Base-by-base conservation (phyloP, 2,797 vertebrate species). In the Acridotheres tristis region DNA sequence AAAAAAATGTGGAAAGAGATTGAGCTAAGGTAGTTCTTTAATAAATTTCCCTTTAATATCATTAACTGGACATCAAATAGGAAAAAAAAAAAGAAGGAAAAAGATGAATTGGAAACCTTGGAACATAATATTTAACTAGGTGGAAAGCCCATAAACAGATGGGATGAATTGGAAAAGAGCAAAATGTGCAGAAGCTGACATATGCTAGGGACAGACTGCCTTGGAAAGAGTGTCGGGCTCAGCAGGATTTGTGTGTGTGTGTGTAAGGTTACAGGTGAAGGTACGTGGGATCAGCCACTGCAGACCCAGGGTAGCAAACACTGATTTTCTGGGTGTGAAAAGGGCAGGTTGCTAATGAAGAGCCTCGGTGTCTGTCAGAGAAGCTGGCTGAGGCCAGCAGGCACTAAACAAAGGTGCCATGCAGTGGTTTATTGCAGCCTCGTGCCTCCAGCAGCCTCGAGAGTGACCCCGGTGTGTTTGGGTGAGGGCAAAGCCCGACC, bases 81-180 rank as follows among this genome's bases (percentile, higher is more conserved):
- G 29, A 32, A 50, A 73, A 69, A 22, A 94, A 88, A 58, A 27
- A 34, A 10, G 29, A 82, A 30, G 66, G 63, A 42, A 92, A 68
- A 88, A 53, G 30, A 50, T 76, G 5, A 88, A 72, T 67, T 71
- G 50, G 65, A 93, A 88, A 74, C 67, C 29, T 74, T 61, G 88
- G 88, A 91, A 96, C 90, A 93, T 75, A 3, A 1, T 9, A 66
- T 73, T 77, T 85, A 68, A 32, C n/a, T 82, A 51, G n/a, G 72
- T 74, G 78, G 78, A 79, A 94, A 90, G 13, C 36, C 45, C 58
- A 38, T 86, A 79, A 95, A 88, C 67, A 91, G 71, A 71, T 87
- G 85, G 57, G n/a, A 59, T 71, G 34, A 75, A 55, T 2, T 66
- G 73, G 74, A 84, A 93, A 68, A 90, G 40, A 30, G 61, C 29